A percentile compares a stretch with the other conserved stretches of the same genome.
phyloP scores from a whole-genome alignment of 1,140 invertebrate species.

The Drosophila miranda region DNA sequence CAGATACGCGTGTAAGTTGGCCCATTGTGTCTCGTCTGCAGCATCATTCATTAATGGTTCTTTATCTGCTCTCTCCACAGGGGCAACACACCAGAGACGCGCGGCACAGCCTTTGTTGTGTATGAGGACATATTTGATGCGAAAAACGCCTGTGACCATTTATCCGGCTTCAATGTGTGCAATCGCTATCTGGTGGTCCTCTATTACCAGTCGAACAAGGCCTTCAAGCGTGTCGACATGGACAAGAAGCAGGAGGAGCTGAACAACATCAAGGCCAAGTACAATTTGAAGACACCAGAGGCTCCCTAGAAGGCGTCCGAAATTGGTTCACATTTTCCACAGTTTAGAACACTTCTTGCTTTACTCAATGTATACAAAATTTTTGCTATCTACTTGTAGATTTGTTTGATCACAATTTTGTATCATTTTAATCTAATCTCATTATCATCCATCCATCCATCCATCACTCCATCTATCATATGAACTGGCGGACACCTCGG shows the following conservation, averaged over 20 bases:
- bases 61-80: slow-evolving; percentile 83
- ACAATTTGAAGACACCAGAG: slow-evolving; percentile 85
- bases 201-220: slow-evolving; percentile 97
- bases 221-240: slow-evolving; percentile 97
- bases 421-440: slow-evolving; percentile 55
- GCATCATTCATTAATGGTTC: neutral
- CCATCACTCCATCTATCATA: slow-evolving; percentile 57
- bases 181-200: slow-evolving; percentile 99
- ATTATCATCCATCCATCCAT: slow-evolving; percentile 66
- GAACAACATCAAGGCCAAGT: slow-evolving; percentile 98
- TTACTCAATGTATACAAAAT: slow-evolving; percentile 24
- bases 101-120: slow-evolving; percentile 99
- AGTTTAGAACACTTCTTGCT: slow-evolving; percentile 41
- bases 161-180: slow-evolving; percentile 99
- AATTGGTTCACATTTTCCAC: slow-evolving; percentile 29
- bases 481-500: slow-evolving; percentile 5
- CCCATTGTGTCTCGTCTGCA: neutral
- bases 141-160: slow-evolving; percentile 99
- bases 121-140: slow-evolving; percentile 99
- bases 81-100: slow-evolving; percentile 98
- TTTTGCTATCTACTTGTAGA: slow-evolving; percentile 69
- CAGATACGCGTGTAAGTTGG: slow-evolving; percentile 97
- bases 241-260: slow-evolving; percentile 99
- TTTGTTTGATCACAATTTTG: slow-evolving; percentile 53
- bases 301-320: slow-evolving; percentile 51